Evolutionary conservation across 2,888 invertebrate species (phyloP).

Genomic region (Lobophora halterata): DNA sequence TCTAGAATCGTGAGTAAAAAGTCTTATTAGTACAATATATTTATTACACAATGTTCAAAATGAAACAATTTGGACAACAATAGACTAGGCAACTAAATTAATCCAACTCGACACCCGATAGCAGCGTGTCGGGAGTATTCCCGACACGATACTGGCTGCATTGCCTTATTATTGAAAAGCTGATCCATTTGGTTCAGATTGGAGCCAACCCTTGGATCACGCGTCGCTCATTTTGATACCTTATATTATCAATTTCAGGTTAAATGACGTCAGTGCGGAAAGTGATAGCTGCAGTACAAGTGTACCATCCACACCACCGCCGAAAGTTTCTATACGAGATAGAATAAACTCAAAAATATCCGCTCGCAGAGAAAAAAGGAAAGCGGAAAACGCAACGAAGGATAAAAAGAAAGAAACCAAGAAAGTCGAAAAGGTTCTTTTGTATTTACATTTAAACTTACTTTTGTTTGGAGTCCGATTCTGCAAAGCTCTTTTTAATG

Average conservation of each 20-base stretch:
- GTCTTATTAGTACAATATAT: too few species aligned
- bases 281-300: constrained; percentile 44
- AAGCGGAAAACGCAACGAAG: constrained; percentile 37
- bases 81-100: too few species aligned
- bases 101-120: too few species aligned
- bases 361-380: constrained; percentile 50
- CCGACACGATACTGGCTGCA: too few species aligned
- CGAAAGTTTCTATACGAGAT: constrained; percentile 52
- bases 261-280: constrained; percentile 50
- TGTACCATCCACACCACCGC: constrained; percentile 40
- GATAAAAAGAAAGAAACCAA: constrained; percentile 51
- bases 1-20: constrained; percentile 63
- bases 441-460: constrained; percentile 38
- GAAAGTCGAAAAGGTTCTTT: constrained; percentile 58
- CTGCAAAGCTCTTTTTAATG: constrained; percentile 36
- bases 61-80: too few species aligned
- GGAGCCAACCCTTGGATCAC: too few species aligned
- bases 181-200: too few species aligned
- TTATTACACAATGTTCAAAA: too few species aligned
- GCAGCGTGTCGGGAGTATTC: too few species aligned
- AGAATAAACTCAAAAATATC: constrained; percentile 56
- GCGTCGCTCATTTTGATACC: too few species aligned
- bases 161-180: too few species aligned
- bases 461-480: constrained; percentile 25
- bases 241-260: constrained; percentile 38